Conservation (phyloP, 2,797 vertebrate genomes). For the Leptodactylus fallax region DNA sequence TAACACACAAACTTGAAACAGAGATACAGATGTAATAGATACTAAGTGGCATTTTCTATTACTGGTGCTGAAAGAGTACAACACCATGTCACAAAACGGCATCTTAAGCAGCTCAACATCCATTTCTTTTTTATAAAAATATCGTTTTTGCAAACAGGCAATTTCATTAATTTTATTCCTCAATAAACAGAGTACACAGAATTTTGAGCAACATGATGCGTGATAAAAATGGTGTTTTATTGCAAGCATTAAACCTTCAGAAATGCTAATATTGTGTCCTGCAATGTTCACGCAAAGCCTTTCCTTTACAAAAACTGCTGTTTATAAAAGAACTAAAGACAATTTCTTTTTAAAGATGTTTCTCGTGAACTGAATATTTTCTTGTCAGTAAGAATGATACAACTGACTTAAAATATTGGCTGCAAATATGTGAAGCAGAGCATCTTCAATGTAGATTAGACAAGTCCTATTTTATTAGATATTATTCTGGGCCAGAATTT, state of each 20-base stretch:
- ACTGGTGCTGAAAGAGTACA: conserved; percentile 24
- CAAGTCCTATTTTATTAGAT: not conserved
- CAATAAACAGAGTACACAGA: not conserved
- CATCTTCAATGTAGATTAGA: not conserved
- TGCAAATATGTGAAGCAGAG: not conserved
- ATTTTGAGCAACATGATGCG: not conserved
- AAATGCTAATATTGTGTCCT: not conserved
- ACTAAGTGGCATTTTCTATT: conserved; percentile 12
- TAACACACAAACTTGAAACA: conserved; percentile 40
- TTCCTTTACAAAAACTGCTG: not conserved
- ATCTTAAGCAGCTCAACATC: not conserved
- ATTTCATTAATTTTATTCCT: conserved; percentile 2
- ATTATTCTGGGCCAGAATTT: not conserved
- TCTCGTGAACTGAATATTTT: not conserved
- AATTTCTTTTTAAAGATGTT: not conserved
- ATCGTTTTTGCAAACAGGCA: not conserved
- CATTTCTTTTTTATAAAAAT: not conserved
- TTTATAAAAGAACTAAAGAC: not conserved
- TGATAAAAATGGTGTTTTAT: not conserved
- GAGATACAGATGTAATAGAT: conserved; percentile 35
- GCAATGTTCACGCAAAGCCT: not conserved
- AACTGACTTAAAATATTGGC: not conserved
- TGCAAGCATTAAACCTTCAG: not conserved
- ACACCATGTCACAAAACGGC: not conserved
- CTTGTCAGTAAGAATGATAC: not conserved